Conservation (phyloP, 2,888 invertebrate genomes). For the Dione juno region DNA sequence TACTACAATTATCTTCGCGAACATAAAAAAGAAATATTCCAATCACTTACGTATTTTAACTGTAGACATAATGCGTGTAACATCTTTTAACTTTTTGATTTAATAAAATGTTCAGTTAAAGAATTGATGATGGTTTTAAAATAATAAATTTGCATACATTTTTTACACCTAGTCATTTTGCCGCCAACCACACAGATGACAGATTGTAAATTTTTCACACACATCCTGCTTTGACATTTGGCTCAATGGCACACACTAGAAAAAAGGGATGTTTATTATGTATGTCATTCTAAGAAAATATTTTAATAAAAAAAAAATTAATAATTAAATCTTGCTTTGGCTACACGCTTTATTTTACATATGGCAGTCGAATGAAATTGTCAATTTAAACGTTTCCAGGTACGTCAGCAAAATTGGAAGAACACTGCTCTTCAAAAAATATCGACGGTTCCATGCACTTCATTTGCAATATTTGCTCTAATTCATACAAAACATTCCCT, state of each 20-base stretch:
- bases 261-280: no score
- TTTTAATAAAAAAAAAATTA: not conserved
- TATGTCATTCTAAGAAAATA: no score
- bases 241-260: not conserved
- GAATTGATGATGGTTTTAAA: no score
- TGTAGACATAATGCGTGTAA: no score
- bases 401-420: constrained; percentile 43
- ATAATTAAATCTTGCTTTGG: no score
- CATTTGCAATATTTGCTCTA: constrained; percentile 57
- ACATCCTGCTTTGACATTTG: not conserved
- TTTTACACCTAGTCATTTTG: not conserved
- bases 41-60: no score
- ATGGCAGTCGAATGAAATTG: not conserved
- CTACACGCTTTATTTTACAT: not conserved
- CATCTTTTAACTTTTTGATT: no score
- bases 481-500: constrained; percentile 55
- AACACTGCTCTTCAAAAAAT: constrained; percentile 51
- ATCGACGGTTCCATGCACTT: constrained; percentile 43
- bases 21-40: no score
- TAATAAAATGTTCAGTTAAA: no score
- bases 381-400: constrained; percentile 54
- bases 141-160: no score
- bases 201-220: not conserved
- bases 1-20: no score
- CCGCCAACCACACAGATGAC: not conserved